Base-by-base conservation (phyloP, 2,113 vertebrate genomes). In the Corythoichthys intestinalis region DNA sequence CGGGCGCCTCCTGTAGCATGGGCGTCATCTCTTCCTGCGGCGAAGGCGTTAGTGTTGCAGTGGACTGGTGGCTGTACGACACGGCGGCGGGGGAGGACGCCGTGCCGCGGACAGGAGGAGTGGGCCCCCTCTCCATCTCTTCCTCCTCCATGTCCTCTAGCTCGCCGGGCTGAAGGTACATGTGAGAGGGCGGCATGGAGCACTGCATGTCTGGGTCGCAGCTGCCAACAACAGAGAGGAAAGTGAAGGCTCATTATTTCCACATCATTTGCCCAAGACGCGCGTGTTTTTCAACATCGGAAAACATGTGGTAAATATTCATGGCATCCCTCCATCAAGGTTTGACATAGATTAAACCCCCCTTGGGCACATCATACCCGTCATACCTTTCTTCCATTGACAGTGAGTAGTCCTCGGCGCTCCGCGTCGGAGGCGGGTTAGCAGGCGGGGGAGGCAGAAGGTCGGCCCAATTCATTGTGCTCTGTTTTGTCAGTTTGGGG, bases 61-160 rank as follows among this genome's bases (percentile, higher is more conserved):
- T 99, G 74, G 97, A 98, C 84, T 99, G 97, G 83, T 98, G 97
- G 77, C 97, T 99, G 47, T 99, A 99, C 68, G 97, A 99, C 56
- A 98, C 95, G 0, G 97, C 97, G 0, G 96, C 97, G 11, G 97
- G 96, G 50, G 97, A 98, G 11, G 97, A 98, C 47, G 97, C 96
- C 10, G 96, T 95, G 53, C 97, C 96, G 37, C 97, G 91, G 7
- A 98, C 86, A 1, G 97, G 97, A 4, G 97, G 97, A 0, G 96
- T 98, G 65, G 96, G 97, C 8, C 96, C 97, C 76, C 97, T 88
- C 75, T 98, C 97, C 80, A 97, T 92, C 80, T 90, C 92, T 73
- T 93, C 92, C 65, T 92, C 91, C 71, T 93, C 91, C 66, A 91
- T 90, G 70, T 93, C 92, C 87, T 98, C 96, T 60, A 98, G 89